Percentiles rank a stretch among this genome's conserved stretches.
Evolutionary conservation across 2,113 vertebrate genomes (phyloP).

Genomic region (Oplegnathus fasciatus): DNA sequence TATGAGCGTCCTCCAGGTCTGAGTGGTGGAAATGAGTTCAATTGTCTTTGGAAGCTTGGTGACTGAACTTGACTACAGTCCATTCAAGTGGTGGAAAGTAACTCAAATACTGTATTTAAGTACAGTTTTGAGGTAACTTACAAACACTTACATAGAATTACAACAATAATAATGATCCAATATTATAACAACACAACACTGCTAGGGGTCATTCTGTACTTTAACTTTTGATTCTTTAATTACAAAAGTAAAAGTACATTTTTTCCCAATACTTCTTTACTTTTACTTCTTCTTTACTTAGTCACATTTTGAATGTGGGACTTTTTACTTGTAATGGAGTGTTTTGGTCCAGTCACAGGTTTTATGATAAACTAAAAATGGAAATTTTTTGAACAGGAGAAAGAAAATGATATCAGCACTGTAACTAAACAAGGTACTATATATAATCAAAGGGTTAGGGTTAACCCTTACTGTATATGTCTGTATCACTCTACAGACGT

Average conservation of each 20-base stretch:
- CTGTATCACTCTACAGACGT: background rate
- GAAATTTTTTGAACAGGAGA: background rate
- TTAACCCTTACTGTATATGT: no score
- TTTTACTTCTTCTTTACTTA: no score
- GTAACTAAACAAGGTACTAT: no score
- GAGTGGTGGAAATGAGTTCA: background rate
- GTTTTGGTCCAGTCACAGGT: no score
- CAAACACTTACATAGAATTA: background rate
- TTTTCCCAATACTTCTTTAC: no score
- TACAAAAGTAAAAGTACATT: no score
- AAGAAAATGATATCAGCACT: background rate
- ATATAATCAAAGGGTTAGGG: background rate
- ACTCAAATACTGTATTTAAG: background rate
- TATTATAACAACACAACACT: background rate
- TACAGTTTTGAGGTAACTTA: background rate
- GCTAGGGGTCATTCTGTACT: no score
- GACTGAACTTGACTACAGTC: background rate
- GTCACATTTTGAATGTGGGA: no score
- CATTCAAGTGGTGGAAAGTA: background rate
- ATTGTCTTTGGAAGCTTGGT: background rate
- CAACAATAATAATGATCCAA: background rate
- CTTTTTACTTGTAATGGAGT: no score
- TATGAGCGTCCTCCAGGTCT: background rate
- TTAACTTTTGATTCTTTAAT: no score
- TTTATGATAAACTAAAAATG: background rate